Evolutionary conservation across 2,888 invertebrate species (phyloP), one percentile per base, ranked within the genome.

Genomic region (Metallyticus violacea): DNA sequence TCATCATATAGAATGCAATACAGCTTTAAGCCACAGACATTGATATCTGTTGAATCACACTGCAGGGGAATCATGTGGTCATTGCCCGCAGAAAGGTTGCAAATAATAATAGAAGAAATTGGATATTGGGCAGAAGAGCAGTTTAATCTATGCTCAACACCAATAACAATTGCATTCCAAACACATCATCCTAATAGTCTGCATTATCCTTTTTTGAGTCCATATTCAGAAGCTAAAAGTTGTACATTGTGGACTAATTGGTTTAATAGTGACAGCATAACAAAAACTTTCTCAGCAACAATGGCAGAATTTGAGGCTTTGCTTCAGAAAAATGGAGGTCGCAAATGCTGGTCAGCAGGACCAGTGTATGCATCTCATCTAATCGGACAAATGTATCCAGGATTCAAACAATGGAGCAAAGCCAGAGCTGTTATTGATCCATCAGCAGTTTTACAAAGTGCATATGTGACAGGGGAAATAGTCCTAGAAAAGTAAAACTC

Each of bases 221-320:
- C 88, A 2, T 87, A 87, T 29, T 77, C 86, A 7, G 83, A 85
- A 26, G 6, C 28, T 0, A 78, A 85, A 9, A 87, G 82, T 9
- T 86, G 86, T 29, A 86, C 88, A 6, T 62, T 88, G 22, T 88
- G 88, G 88, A 85, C 88, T 15, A 87, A 88, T 78, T 88, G 88
- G 88, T 88, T 88, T 77, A 86, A 62, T 28, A 87, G 85, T 5
- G 30, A 79, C 6, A 86, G 86, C n/a, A 85, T 88, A 26, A 79
- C 79, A 27, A 85, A 27, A 15, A 80, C 62, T 27, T 88, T 85
- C 77, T 88, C 86, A 26, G 86, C 85, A 9, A 79, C 83, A 29
- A 87, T 87, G 88, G 88, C 88, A 22, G 88, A 88, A 62, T 87
- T 87, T 40, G 88, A 88, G 40, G 62, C 88, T 9, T 30, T 88